These are phyloP conservation scores for Drosophila pseudotakahashii DNA, from an alignment of 2,888 invertebrate genomes.

Conservation along the genomic window DNA sequence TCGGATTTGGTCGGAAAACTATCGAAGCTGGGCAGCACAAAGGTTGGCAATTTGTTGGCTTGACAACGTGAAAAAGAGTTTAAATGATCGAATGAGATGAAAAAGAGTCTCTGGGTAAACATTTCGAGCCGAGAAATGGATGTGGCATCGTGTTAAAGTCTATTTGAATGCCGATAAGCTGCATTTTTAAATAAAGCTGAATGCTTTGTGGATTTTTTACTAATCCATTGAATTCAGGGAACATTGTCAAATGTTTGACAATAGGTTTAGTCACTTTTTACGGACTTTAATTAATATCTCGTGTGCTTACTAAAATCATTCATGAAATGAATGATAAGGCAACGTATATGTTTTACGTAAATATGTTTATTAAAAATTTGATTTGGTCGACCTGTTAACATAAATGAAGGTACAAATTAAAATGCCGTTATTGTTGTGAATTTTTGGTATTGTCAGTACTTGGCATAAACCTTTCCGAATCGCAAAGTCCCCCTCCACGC, in stretches of 20 bases:
- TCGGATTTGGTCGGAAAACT: conserved; percentile 11
- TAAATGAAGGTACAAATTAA: too few relatives aligned
- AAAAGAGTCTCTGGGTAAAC: conserved; percentile 2
- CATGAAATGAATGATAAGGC: too few relatives aligned
- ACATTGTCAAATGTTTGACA: too few relatives aligned
- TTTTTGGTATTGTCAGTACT: background rate
- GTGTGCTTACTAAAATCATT: too few relatives aligned
- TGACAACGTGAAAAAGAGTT: conserved; percentile 38
- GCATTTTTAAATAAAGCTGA: background rate
- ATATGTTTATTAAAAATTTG: too few relatives aligned
- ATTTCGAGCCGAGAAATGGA: conserved; percentile 6
- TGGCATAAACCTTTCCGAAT: background rate
- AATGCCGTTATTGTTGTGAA: background rate
- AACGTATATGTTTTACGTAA: too few relatives aligned
- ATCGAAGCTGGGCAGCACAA: conserved; percentile 30
- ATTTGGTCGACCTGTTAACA: too few relatives aligned
- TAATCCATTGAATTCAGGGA: background rate
- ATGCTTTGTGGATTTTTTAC: background rate
- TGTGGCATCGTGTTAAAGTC: conserved; percentile 1
- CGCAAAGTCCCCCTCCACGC: too few relatives aligned
- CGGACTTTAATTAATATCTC: too few relatives aligned
- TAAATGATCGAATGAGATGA: conserved; percentile 10
- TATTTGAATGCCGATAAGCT: background rate
- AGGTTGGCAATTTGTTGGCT: conserved; percentile 45
- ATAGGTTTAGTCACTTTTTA: too few relatives aligned